Conservation (phyloP, 1,140 invertebrate species). For the Drosophila lowei region DNA sequence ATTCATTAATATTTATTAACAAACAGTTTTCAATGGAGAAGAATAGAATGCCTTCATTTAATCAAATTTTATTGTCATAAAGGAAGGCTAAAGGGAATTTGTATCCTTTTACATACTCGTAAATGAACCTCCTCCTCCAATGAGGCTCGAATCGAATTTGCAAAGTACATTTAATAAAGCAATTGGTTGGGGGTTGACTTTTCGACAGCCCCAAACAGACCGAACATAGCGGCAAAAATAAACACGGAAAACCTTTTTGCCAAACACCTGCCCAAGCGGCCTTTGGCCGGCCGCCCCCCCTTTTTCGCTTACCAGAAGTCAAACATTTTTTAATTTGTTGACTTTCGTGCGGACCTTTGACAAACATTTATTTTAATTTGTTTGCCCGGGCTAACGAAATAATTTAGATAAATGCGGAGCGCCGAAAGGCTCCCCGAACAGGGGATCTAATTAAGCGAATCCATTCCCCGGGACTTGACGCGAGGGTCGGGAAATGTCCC, state of each 20-base stretch:
- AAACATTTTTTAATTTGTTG: constrained; percentile 73
- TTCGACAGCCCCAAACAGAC: background rate
- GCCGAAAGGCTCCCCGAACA: constrained; percentile 12
- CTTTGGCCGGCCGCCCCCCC: constrained; percentile 21
- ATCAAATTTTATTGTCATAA: too few species aligned
- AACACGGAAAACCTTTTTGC: constrained; percentile 50
- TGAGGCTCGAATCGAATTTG: constrained; percentile 3
- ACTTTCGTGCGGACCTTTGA: constrained; percentile 40
- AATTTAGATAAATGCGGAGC: constrained; percentile 67
- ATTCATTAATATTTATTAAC: too few species aligned
- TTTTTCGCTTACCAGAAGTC: constrained; percentile 11
- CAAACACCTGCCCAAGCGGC: constrained; percentile 54
- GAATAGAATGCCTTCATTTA: background rate
- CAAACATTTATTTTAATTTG: constrained; percentile 75
- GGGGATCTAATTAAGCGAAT: constrained; percentile 62
- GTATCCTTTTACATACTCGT: background rate
- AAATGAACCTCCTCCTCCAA: background rate
- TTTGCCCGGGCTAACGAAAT: constrained; percentile 67
- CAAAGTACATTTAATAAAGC: constrained; percentile 52
- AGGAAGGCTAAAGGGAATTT: background rate
- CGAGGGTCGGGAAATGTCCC: constrained; percentile 35
- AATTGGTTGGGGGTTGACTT: constrained; percentile 54
- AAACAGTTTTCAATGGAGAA: too few species aligned
- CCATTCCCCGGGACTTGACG: background rate
- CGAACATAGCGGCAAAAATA: constrained; percentile 2